These are phyloP conservation scores for Eulemur macaco DNA, from an alignment of 2,113 vertebrate genomes.

Conservation along the genomic window DNA sequence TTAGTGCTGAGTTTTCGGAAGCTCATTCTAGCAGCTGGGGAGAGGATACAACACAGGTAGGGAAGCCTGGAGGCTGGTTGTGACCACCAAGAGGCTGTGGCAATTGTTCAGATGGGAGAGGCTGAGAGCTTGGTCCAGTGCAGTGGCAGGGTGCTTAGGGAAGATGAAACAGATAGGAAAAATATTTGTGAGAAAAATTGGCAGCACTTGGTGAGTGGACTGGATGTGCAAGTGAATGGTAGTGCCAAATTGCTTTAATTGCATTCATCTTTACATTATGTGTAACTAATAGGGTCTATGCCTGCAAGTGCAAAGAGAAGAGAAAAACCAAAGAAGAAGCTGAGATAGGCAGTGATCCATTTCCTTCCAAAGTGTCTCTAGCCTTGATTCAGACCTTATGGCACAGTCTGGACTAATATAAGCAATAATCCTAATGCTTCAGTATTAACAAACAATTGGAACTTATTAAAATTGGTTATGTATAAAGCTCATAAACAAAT, in stretches of 20 bases:
- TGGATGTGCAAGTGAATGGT: neutral
- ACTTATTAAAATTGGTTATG: neutral
- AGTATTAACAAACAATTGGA: neutral
- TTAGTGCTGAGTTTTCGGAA: neutral
- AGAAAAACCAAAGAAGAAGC: neutral
- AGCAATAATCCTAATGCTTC: neutral
- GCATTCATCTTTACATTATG: neutral
- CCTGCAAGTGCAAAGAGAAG: neutral
- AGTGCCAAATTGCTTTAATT: neutral
- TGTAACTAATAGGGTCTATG: neutral
- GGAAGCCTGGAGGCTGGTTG: neutral
- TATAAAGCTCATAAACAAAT: neutral
- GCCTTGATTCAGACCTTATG: neutral
- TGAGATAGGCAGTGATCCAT: neutral
- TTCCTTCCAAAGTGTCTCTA: neutral
- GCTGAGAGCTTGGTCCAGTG: neutral
- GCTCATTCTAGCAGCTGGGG: neutral
- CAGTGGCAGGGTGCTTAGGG: neutral
- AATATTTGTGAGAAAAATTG: neutral
- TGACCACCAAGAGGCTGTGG: neutral
- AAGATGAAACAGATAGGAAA: conserved; percentile 7
- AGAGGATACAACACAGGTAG: neutral
- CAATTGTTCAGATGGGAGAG: neutral
- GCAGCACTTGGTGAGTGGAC: neutral
- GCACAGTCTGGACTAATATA: neutral